These are phyloP conservation scores for Lepidurus packardi DNA, from an alignment of 1,140 invertebrate species.

Conservation along the genomic window DNA sequence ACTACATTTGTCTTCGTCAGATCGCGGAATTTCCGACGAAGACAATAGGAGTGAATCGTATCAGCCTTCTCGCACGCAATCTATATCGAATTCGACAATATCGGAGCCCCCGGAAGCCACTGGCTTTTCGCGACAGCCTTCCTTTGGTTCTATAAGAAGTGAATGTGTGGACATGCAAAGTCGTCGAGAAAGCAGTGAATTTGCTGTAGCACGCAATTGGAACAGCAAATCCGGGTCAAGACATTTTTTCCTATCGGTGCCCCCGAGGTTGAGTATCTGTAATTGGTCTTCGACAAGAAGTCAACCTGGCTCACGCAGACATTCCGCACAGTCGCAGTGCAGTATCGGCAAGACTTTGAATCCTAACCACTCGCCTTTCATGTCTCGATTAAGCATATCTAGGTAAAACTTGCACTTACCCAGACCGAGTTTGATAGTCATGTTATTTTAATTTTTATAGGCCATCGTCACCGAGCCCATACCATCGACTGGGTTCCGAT, in stretches of 20 bases:
- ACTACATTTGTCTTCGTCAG: not conserved
- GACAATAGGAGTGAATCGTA: slow-evolving; percentile 18
- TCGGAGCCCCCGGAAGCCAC: not conserved
- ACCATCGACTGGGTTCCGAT: not conserved
- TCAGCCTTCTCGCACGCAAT: not conserved
- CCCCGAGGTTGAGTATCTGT: slow-evolving; percentile 1
- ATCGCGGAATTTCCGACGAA: not conserved
- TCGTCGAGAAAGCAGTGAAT: slow-evolving; percentile 2
- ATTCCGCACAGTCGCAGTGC: slow-evolving; percentile 15
- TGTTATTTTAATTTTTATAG: not conserved
- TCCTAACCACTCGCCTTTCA: not conserved
- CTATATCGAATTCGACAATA: not conserved
- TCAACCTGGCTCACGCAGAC: not conserved
- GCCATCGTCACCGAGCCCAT: slow-evolving; percentile 22
- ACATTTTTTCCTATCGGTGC: not conserved
- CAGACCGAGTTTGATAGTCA: not conserved
- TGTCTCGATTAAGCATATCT: slow-evolving; percentile 15
- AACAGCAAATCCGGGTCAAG: not conserved
- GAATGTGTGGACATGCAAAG: slow-evolving; percentile 17
- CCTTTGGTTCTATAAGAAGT: slow-evolving; percentile 26
- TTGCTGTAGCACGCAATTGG: not conserved
- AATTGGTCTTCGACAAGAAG: slow-evolving; percentile 7
- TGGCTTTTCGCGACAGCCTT: slow-evolving; percentile 3
- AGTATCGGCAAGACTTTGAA: not conserved
- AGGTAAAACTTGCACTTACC: not conserved